Conservation (phyloP, 1,140 invertebrate species). For the Anoplophora glabripennis region DNA sequence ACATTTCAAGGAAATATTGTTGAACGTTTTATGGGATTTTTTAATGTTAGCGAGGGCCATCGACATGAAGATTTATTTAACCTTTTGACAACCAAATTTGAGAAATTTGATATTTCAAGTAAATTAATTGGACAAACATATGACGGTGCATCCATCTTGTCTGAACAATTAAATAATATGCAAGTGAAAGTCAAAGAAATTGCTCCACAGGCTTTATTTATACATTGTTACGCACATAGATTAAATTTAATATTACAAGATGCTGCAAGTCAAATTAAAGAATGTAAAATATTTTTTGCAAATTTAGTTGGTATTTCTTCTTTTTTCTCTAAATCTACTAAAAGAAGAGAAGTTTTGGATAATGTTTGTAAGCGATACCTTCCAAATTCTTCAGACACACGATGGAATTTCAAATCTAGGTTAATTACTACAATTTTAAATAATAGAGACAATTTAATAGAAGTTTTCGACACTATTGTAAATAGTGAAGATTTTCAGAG, state of each 20-base stretch:
- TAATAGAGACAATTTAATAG: background rate
- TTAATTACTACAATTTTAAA: constrained; percentile 3
- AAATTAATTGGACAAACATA: constrained; percentile 44
- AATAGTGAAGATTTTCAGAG: background rate
- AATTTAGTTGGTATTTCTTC: constrained; percentile 7
- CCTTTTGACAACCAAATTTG: constrained; percentile 17
- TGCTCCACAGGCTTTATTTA: constrained; percentile 37
- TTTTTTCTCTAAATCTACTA: constrained; percentile 16
- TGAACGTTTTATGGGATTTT: constrained; percentile 30
- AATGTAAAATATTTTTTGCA: constrained; percentile 35
- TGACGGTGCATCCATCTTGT: constrained; percentile 39
- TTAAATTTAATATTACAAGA: constrained; percentile 33
- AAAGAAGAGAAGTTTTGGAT: background rate
- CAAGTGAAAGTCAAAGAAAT: constrained; percentile 32
- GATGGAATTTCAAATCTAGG: constrained; percentile 15
- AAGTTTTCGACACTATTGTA: constrained; percentile 16
- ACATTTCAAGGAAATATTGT: constrained; percentile 25
- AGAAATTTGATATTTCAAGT: constrained; percentile 25
- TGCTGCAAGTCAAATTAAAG: constrained; percentile 28
- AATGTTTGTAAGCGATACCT: no score
- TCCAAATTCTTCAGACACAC: background rate
- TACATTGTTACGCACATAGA: constrained; percentile 1
- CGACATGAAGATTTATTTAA: constrained; percentile 29
- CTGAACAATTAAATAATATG: constrained; percentile 35
- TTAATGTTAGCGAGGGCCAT: constrained; percentile 16